Evolutionary conservation across 53 echinoderm and acorn worm genomes (phyloP).

Genomic region (Actinopyga echinites): DNA sequence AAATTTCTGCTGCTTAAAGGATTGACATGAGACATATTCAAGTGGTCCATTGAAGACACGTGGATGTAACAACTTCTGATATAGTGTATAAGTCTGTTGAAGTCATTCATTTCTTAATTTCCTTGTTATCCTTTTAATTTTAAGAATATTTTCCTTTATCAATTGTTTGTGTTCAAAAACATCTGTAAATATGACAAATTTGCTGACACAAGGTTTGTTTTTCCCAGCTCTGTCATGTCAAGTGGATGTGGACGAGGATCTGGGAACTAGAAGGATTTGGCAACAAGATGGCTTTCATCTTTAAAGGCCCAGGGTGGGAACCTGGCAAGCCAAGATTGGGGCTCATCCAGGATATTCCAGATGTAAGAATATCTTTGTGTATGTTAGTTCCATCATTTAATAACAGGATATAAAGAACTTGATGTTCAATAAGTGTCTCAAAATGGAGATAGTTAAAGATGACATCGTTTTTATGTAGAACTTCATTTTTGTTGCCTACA

Average conservation of each 20-base stretch:
- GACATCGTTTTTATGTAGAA: too few species aligned
- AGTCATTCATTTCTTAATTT: background rate
- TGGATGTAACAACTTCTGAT: too few species aligned
- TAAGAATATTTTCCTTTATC: background rate
- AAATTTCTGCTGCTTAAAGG: too few species aligned
- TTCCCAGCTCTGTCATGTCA: conserved; percentile 66
- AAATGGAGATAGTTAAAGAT: too few species aligned
- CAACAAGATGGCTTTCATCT: conserved; percentile 81
- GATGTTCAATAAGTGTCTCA: too few species aligned
- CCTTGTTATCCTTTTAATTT: background rate
- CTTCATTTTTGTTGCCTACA: too few species aligned
- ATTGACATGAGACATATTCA: too few species aligned
- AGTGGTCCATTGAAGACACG: too few species aligned
- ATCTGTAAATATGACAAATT: background rate
- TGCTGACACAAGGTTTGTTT: background rate
- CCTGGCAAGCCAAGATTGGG: conserved; percentile 88
- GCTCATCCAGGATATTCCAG: conserved; percentile 82
- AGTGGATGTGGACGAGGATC: conserved; percentile 64
- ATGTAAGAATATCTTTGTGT: conserved; percentile 59
- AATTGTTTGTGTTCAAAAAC: background rate
- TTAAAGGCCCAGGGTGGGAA: conserved; percentile 94
- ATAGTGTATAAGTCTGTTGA: too few species aligned
- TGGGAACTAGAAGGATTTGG: conserved; percentile 56
- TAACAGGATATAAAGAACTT: too few species aligned
- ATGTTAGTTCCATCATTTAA: too few species aligned